Percentiles rank a stretch among this genome's conserved stretches.
Conservation (phyloP, 2,113 vertebrate genomes). For the Brachyhypopomus occidentalis region DNA sequence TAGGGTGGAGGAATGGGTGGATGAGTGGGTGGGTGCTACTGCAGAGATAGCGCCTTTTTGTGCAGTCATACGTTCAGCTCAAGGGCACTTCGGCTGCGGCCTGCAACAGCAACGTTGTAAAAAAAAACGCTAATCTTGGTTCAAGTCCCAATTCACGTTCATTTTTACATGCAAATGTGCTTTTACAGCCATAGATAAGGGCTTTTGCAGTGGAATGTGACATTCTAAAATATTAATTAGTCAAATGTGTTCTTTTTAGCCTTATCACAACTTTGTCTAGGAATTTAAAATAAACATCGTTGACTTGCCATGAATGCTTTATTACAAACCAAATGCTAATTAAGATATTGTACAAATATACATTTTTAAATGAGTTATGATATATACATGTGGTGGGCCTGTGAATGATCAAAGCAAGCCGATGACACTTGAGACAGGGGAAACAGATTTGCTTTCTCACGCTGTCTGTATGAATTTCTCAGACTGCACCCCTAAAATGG, state of each 20-base stretch:
- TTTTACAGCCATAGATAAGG: not conserved
- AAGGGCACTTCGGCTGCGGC: not conserved
- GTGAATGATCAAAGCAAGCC: constrained; percentile 39
- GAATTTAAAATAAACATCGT: not conserved
- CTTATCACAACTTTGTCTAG: not conserved
- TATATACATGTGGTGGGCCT: constrained; percentile 51
- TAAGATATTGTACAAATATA: constrained; percentile 68
- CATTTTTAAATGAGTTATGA: constrained; percentile 53
- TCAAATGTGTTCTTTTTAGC: not conserved
- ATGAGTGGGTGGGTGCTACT: not conserved
- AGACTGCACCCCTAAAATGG: constrained; percentile 5
- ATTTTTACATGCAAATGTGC: not conserved
- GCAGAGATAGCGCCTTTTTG: not conserved
- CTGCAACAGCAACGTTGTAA: not conserved
- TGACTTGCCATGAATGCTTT: constrained; percentile 60
- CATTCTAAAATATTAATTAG: not conserved
- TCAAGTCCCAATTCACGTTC: not conserved
- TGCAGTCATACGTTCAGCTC: not conserved
- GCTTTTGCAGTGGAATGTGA: not conserved
- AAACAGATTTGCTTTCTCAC: constrained; percentile 27
- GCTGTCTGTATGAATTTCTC: not conserved
- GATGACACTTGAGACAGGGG: constrained; percentile 7
- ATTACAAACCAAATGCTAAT: constrained; percentile 64
- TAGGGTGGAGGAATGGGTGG: not conserved
- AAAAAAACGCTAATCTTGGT: not conserved